Base-by-base conservation (phyloP, 2,888 invertebrate species). In the Troides helena region DNA sequence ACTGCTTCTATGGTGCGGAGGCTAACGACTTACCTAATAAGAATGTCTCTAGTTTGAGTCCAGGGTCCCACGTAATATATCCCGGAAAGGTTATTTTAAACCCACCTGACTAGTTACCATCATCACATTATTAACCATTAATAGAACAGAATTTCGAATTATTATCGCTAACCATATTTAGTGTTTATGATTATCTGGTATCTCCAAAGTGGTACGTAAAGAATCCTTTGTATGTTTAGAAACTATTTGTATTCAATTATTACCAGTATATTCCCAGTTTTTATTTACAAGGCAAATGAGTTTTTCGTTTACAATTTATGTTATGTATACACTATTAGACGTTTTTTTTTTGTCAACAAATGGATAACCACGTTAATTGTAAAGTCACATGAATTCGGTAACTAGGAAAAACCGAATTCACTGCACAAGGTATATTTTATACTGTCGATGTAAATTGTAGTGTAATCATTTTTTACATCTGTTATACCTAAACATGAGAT, bases 321-420 rank as follows among this genome's bases (percentile, higher is more conserved):
- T 58, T 58, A 21, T 18, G 25, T 10, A 58, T 1, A 58, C 12
- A 12, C 25, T n/a, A 21, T 50, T 14, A 57, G 21, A 23, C 12
- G 57, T 21, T 58, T 58, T 58, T 58, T 58, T 46, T 46, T 12
- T 23, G 12, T 7, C 7, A 23, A 23, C 23, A 58, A 58, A 58
- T 25, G 21, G 23, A 58, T 6, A 58, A 58, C 57, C 57, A 14
- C 14, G 57, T 58, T 58, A 58, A 23, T 58, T 58, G 23, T 2
- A 58, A n/a, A 23, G 23, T n/a, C 57, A 60, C 60, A 60, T 66
- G 50, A 60, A 66, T 30, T 59, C n/a, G 46, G 65, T 60, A 66
- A 66, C 58, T 59, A n/a, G 65, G 59, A 59, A 50, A 66, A 60
- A 39, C 46, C 60, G 30, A n/a, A 46, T 25, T 43, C 58, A 57